Percentiles rank a stretch among this genome's conserved stretches.
phyloP scores from a whole-genome alignment of 2,888 invertebrate genomes.

The Dysmachus trigonus region DNA sequence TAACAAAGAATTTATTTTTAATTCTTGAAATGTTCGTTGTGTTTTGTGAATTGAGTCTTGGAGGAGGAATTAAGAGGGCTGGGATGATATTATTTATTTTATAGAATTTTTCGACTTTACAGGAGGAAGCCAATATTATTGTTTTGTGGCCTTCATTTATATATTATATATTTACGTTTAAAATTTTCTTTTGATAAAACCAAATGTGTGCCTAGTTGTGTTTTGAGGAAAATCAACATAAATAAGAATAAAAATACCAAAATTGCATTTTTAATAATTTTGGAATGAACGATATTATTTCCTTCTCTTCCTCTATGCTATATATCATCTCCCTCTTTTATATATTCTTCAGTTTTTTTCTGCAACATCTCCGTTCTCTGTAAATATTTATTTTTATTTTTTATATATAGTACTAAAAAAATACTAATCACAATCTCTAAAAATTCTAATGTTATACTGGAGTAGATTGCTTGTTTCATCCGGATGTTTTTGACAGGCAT shows the following conservation, averaged over 20 bases:
- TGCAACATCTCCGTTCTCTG: neutral
- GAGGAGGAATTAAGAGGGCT: neutral
- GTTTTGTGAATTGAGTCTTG: neutral
- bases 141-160: neutral
- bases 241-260: neutral
- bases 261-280: neutral
- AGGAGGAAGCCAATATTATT: neutral
- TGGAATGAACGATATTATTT: neutral
- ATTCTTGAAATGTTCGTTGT: neutral
- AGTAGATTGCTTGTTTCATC: conserved; percentile 76
- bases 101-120: too few species aligned
- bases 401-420: conserved; percentile 8
- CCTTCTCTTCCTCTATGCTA: neutral
- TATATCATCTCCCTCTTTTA: neutral
- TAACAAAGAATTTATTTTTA: neutral
- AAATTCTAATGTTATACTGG: conserved; percentile 83
- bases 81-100: neutral
- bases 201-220: neutral
- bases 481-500: conserved; percentile 73
- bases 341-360: neutral
- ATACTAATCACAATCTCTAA: conserved; percentile 79
- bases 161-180: neutral
- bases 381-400: neutral
- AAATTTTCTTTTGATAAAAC: neutral
- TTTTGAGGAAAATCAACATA: neutral